Evolutionary conservation across 2,797 vertebrate genomes (phyloP), one percentile per base, ranked within the genome.

Genomic region (Sebastes itinus): DNA sequence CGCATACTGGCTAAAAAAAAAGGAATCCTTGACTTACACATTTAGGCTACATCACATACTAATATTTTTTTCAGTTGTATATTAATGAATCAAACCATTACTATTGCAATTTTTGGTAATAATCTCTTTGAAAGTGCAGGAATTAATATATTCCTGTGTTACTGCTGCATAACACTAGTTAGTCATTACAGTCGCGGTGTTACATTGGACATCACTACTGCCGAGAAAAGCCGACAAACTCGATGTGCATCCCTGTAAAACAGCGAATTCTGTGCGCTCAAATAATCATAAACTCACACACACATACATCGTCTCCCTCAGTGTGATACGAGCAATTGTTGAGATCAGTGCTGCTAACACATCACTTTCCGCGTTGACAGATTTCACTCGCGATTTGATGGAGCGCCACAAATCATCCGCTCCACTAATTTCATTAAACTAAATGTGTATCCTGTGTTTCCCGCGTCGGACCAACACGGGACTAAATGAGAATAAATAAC

Each of bases 371-470:
- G 0, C 42, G 23, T 85, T 84, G 85, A 90, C 87, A 82, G 76
- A 82, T 81, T 92, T 91, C 80, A 77, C 88, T 72, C 70, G 61
- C 65, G 22, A 58, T 82, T 83, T 86, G 87, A 90, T 81, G 71
- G 84, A 82, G 80, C 12, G 14, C 87, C 75, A 82, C 88, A 93
- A 91, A 92, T 91, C 84, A 90, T 27, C 64, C 5, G 77, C 93
- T 89, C 82, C 20, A 1, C 90, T 92, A 92, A 92, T 88, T 94
- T 93, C 92, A 91, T 95, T 93, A 93, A 89, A 88, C 66, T 8
- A 85, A 90, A 92, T 92, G 92, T 91, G 91, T 78, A 77, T 81
- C 83, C 61, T 92, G 92, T 86, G 89, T 92, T 90, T 80, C 72
- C 81, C 66, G 32, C 87, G 22, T 73, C 71, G 55, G 78, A 33